Evolutionary conservation across 2,888 invertebrate genomes (phyloP).

Genomic region (Drosophila emarginata): DNA sequence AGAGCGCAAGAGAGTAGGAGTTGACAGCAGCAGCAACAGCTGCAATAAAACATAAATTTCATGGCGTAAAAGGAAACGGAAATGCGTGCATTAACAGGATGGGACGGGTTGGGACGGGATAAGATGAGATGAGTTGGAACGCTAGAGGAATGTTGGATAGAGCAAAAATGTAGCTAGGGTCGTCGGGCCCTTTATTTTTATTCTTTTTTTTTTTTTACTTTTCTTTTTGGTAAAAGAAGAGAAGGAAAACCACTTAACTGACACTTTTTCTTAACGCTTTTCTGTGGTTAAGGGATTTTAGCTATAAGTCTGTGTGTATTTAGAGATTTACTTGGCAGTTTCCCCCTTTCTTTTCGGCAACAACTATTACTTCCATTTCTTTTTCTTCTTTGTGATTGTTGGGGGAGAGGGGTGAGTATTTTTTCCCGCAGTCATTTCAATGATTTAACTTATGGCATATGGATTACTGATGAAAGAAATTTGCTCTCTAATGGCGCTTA

Average conservation of each 20-base stretch:
- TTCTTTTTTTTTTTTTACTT: not conserved
- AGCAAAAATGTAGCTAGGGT: too few species aligned
- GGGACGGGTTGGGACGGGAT: not conserved
- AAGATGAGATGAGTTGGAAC: not conserved
- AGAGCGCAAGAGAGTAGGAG: not conserved
- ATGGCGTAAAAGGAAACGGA: slow-evolving; percentile 52
- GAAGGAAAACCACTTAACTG: slow-evolving; percentile 63
- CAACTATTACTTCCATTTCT: slow-evolving; percentile 32
- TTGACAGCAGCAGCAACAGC: slow-evolving; percentile 46
- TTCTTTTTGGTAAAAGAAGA: not conserved
- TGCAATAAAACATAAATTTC: slow-evolving; percentile 71
- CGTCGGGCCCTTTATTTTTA: too few species aligned
- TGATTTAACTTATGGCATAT: slow-evolving; percentile 59
- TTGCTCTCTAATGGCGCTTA: slow-evolving; percentile 14
- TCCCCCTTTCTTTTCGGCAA: not conserved
- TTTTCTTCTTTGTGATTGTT: slow-evolving; percentile 1
- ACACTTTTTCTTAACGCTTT: slow-evolving; percentile 44
- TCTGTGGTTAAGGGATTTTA: not conserved
- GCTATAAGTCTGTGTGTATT: slow-evolving; percentile 2
- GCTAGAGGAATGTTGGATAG: not conserved
- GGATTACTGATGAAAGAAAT: slow-evolving; percentile 53
- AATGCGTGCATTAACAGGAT: slow-evolving; percentile 65
- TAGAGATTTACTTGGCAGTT: slow-evolving; percentile 2
- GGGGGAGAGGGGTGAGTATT: not conserved
- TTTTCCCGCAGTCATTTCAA: slow-evolving; percentile 66